Percentiles rank a stretch among this genome's conserved stretches.
Conservation (phyloP, 2,888 invertebrate genomes). For the Allophyes oxyacanthae region DNA sequence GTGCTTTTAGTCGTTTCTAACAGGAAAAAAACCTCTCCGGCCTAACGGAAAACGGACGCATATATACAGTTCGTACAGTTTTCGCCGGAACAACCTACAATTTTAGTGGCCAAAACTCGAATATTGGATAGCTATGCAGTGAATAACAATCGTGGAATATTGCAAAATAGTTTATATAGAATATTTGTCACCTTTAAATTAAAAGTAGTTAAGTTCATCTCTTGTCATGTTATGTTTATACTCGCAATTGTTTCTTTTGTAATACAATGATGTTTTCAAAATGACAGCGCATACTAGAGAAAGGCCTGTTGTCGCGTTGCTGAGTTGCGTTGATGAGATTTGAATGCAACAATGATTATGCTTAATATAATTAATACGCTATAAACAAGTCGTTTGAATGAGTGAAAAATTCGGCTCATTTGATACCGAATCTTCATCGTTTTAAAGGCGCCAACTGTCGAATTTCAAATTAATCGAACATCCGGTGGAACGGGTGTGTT, state of each 20-base stretch:
- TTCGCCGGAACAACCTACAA: too few species aligned
- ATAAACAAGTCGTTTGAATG: too few species aligned
- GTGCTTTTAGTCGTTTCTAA: too few species aligned
- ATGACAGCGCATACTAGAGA: constrained; percentile 35
- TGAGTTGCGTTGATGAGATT: constrained; percentile 25
- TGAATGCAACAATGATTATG: constrained; percentile 14
- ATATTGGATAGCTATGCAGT: too few species aligned
- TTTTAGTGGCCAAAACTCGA: too few species aligned
- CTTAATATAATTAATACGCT: background rate
- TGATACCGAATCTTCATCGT: constrained; percentile 41
- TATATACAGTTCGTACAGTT: too few species aligned
- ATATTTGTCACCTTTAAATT: constrained; percentile 23
- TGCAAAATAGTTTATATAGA: background rate
- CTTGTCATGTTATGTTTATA: constrained; percentile 39
- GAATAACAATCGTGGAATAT: constrained; percentile 16
- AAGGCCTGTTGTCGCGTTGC: constrained; percentile 17
- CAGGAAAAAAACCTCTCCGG: too few species aligned
- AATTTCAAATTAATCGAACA: constrained; percentile 72
- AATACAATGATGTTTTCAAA: constrained; percentile 55
- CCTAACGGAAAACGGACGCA: too few species aligned
- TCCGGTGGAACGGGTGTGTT: constrained; percentile 67
- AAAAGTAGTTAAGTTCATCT: constrained; percentile 30
- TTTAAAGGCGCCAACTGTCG: constrained; percentile 64
- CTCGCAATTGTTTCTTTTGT: constrained; percentile 47
- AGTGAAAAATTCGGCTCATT: too few species aligned